Evolutionary conservation across 1,140 invertebrate species (phyloP).

Genomic region (Drosophila santomea): DNA sequence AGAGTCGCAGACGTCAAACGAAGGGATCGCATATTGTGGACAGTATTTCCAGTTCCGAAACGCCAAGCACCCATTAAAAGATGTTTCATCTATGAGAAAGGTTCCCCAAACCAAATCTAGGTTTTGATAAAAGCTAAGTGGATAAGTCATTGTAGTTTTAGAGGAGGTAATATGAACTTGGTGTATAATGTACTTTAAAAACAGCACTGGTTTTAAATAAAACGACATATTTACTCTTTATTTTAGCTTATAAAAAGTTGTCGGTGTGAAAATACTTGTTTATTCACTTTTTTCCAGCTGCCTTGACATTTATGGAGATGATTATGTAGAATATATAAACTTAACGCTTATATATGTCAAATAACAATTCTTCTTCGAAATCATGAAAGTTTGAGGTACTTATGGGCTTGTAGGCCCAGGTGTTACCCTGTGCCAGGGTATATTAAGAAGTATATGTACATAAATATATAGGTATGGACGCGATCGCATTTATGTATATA

Average conservation of each 20-base stretch:
- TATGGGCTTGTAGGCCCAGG: conserved; percentile 3
- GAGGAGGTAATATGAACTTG: no score
- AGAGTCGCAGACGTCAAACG: conserved; percentile 23
- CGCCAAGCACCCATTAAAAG: not conserved
- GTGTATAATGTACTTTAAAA: no score
- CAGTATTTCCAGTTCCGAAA: conserved; percentile 2
- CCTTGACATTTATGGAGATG: no score
- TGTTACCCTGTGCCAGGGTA: conserved; percentile 31
- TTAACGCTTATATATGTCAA: no score
- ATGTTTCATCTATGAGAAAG: not conserved
- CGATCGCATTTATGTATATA: conserved; percentile 18
- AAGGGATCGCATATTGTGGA: not conserved
- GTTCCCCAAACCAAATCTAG: not conserved
- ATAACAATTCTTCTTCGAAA: not conserved
- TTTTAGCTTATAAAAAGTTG: no score
- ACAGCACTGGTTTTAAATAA: no score
- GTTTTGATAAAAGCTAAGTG: not conserved
- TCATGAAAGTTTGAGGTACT: not conserved
- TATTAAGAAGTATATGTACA: conserved; percentile 19
- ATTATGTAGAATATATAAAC: no score
- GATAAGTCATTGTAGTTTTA: not conserved
- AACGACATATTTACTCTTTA: no score
- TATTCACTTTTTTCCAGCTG: no score
- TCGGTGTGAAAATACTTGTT: no score
- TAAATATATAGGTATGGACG: conserved; percentile 34